Conservation (phyloP, 2,113 vertebrate genomes). For the Pseudorectes ferrugineus region DNA sequence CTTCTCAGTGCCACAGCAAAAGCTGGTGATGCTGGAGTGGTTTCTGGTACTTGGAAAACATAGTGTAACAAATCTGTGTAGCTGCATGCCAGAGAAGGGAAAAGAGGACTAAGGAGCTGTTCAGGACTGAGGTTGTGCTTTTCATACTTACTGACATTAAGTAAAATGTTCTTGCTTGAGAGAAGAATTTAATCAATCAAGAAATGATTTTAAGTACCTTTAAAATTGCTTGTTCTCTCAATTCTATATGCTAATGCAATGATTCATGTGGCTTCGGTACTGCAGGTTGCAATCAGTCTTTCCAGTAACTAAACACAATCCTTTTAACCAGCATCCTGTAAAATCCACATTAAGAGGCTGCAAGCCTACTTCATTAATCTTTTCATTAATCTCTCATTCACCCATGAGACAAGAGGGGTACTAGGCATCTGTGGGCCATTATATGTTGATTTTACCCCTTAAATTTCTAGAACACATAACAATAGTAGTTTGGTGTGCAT, state of each 20-base stretch:
- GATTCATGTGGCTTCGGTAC: conserved; percentile 33
- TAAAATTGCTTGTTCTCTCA: conserved; percentile 42
- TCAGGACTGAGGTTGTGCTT: not conserved
- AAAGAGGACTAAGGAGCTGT: not conserved
- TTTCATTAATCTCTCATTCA: conserved; percentile 34
- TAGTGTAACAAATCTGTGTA: not conserved
- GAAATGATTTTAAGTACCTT: conserved; percentile 58
- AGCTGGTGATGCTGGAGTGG: not conserved
- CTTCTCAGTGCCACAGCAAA: not conserved
- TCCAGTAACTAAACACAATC: conserved; percentile 40
- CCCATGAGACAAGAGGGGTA: not conserved
- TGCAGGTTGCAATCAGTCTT: conserved; percentile 56
- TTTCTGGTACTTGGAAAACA: not conserved
- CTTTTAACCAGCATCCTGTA: conserved; percentile 45
- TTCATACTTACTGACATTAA: conserved; percentile 40
- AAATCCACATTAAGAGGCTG: conserved; percentile 45
- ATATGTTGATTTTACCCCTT: not conserved
- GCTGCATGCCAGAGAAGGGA: not conserved
- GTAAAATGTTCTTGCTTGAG: conserved; percentile 3
- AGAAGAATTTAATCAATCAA: conserved; percentile 64
- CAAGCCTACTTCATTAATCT: conserved; percentile 44
- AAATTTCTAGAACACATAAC: not conserved
- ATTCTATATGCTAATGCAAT: conserved; percentile 52
- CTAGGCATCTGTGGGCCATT: not conserved
- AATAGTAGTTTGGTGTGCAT: not conserved